Base-by-base conservation (phyloP, 2,113 vertebrate genomes). In the Lontra canadensis region DNA sequence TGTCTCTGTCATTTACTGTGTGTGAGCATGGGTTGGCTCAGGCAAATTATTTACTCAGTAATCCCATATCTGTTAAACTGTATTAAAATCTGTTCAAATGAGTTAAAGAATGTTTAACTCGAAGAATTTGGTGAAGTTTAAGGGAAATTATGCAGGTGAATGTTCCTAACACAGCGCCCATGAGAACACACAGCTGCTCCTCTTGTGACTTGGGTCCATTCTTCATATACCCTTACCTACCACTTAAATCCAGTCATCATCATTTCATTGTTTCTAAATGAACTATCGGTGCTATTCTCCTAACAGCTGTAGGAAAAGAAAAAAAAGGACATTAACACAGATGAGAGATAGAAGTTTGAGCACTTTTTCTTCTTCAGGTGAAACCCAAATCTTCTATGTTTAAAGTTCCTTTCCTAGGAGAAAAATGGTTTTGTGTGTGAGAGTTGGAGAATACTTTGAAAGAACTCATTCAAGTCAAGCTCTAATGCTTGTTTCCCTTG, bases 391-490 rank as follows among this genome's bases (percentile, higher is more conserved):
- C 85, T 94, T 84, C 57, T 81, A 5, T 63, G 44, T 34, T 85
- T 34, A 86, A 44, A 49, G 6, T 80, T 80, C 74, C n/a, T 88
- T 92, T 79, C 55, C 47, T 79, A 82, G 36, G 21, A 44, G 42
- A 90, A 61, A 93, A 89, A 80, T 42, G 7, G 1, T 86, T 69
- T 63, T 25, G 7, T 6, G 15, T 34, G 25, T 69, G 57, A 94
- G 61, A 42, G 55, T 47, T 89, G 52, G 91, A 92, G 67, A 95
- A 69, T 84, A 84, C 26, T 88, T 85, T 92, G 39, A 67, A 95
- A 83, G 26, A 88, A n/a, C 31, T 74, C 55, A 81, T 47, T 92
- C 65, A 47, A 52, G 67, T 55, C 42, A 89, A 14, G 13, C 47
- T 71, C 14, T 10, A 61, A 4, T 1, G 8, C 55, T 52, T 61